Conservation (phyloP, 1,140 invertebrate species). For the Anastrepha ludens region DNA sequence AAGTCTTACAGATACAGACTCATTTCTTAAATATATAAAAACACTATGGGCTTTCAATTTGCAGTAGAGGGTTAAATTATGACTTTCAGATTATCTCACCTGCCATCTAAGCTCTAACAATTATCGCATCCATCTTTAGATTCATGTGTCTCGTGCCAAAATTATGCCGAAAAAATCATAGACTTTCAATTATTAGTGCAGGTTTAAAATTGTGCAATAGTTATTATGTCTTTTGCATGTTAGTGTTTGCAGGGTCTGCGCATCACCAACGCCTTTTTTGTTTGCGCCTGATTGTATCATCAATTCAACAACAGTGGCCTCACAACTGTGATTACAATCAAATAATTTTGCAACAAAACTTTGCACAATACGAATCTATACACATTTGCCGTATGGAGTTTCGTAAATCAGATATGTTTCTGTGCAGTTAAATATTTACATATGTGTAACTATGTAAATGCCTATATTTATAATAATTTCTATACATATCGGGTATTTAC, state of each 20-base stretch:
- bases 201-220: no score
- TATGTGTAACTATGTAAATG: neutral
- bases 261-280: neutral
- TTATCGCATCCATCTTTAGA: no score
- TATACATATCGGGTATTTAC: neutral
- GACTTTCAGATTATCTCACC: no score
- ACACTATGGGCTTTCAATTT: no score
- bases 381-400: neutral
- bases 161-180: no score
- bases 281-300: slow-evolving; percentile 1
- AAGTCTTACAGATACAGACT: no score
- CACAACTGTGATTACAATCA: neutral
- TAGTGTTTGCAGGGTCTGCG: neutral
- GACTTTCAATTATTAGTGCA: no score
- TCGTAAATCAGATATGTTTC: neutral
- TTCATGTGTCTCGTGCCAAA: no score
- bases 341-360: slow-evolving; percentile 10
- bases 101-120: no score
- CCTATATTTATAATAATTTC: neutral
- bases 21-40: no score
- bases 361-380: neutral
- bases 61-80: no score
- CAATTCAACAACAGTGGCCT: neutral
- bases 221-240: no score
- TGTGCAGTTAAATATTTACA: neutral